These are phyloP conservation scores for Rhinoraja longicauda DNA, from an alignment of 2,797 vertebrate genomes.

Conservation along the genomic window DNA sequence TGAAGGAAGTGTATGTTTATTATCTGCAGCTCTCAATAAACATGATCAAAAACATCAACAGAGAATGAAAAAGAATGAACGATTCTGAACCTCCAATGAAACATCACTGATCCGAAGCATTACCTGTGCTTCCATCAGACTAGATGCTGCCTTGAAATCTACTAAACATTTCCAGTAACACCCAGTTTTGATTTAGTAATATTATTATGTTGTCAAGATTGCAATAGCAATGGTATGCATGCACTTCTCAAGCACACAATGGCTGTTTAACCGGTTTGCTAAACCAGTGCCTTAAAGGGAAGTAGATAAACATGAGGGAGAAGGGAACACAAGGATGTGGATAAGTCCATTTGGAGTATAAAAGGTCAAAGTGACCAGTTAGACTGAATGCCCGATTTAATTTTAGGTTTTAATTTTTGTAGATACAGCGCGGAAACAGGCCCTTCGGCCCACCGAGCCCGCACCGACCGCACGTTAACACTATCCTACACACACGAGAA, in stretches of 20 bases:
- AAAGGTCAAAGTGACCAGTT: not conserved
- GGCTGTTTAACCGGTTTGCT: not conserved
- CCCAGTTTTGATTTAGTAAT: no score
- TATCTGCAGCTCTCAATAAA: not conserved
- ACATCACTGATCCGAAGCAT: no score
- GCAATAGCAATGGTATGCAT: not conserved
- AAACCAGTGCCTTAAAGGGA: not conserved
- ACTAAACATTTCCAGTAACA: no score
- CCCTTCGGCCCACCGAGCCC: no score
- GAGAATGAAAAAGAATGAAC: no score
- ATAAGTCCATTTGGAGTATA: not conserved
- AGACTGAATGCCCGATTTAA: not conserved
- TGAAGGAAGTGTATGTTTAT: not conserved
- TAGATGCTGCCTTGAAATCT: no score
- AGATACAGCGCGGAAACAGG: no score
- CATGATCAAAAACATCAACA: not conserved
- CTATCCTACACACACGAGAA: no score
- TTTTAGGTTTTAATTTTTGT: no score
- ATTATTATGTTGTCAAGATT: not conserved
- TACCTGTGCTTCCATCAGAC: no score
- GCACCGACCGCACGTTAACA: no score
- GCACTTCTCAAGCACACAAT: not conserved
- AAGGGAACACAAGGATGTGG: not conserved
- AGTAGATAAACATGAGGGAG: not conserved
- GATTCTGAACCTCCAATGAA: no score